Evolutionary conservation across 1,140 invertebrate species (phyloP), one percentile per base, ranked within the genome.

Genomic region (Drosophila takahashii): DNA sequence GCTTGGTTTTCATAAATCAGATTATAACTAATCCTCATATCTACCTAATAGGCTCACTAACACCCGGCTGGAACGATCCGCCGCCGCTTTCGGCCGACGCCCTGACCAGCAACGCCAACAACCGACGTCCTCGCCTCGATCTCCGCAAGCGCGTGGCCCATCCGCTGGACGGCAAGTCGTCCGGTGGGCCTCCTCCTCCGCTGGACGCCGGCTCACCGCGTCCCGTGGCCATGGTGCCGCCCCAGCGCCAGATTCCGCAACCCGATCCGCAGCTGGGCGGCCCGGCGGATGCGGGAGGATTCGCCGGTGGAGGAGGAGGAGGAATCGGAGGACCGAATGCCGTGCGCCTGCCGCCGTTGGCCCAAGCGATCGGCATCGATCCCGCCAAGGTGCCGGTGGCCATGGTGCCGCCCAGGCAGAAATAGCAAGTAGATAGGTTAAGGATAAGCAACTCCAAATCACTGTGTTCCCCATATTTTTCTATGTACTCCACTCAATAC

Each of bases 61-160:
- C 90, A 7, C 90, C 90, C 15, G 90, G 90, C 16, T 91, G 90
- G 90, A 91, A 91, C 54, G 90, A 91, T 74, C 90, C 90, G 44
- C 90, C 90, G 4, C 81, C 81, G 45, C 11, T 91, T 2, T 26
- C 58, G n/a, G 57, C 41, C 6, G 81, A 81, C 5, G 37, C 45
- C 7, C 15, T 51, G n/a, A 37, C 48, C 18, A 52, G 32, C 64
- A 74, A 69, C n/a, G 41, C 50, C 0, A 66, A 37, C 51, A 70
- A 37, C 26, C 69, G 76, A 16, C 76, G 91, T 6, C 84, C 87
- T 13, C 89, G 87, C 15, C 65, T 91, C 6, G 91, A 90, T 52
- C 79, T 90, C 16, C 81, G 91, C 29, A 90, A 91, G 45, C 78
- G 90, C 18, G 87, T 91, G 3, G 76, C 90, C n/a, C 76, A 90